Percentiles rank a stretch among this genome's conserved stretches.
These are phyloP conservation scores for Scaptomyza pallida DNA, from an alignment of 1,140 invertebrate species.

Conservation along the genomic window DNA sequence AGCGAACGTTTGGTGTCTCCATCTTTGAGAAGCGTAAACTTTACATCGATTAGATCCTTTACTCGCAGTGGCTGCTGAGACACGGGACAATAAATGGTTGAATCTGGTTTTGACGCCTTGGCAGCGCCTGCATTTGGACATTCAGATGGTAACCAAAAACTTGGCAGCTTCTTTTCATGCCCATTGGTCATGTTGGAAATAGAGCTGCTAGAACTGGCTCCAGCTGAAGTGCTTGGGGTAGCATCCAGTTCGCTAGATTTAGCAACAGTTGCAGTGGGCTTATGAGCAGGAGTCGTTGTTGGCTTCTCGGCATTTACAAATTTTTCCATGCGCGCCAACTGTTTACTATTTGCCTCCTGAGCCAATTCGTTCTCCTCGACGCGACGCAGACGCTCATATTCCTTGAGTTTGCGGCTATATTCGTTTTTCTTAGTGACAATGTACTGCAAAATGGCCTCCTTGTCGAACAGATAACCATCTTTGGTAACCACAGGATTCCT, in stretches of 20 bases:
- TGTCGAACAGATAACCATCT: constrained; percentile 98
- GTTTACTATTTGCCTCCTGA: constrained; percentile 84
- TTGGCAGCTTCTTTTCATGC: constrained; percentile 91
- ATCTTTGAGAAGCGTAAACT: constrained; percentile 96
- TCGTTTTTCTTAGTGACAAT: constrained; percentile 98
- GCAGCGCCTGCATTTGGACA: constrained; percentile 92
- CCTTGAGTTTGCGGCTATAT: constrained; percentile 94
- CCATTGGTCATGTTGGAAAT: constrained; percentile 91
- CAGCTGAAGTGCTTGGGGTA: constrained; percentile 47
- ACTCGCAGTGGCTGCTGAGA: constrained; percentile 93
- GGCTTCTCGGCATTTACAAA: constrained; percentile 88
- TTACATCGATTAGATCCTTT: constrained; percentile 97
- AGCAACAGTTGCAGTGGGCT: constrained; percentile 32
- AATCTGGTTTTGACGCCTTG: constrained; percentile 93
- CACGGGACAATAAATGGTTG: constrained; percentile 96
- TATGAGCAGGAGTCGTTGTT: constrained; percentile 57
- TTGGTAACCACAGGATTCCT: constrained; percentile 85
- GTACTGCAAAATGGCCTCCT: constrained; percentile 98
- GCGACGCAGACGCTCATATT: constrained; percentile 95
- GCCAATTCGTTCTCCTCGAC: constrained; percentile 87
- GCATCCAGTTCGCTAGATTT: constrained; percentile 22
- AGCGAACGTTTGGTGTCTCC: constrained; percentile 92
- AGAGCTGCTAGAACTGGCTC: constrained; percentile 83
- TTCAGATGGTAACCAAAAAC: constrained; percentile 98
- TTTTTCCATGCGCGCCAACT: constrained; percentile 88